Base-by-base conservation (phyloP, 2,113 vertebrate species). In the Struthidea cinerea region DNA sequence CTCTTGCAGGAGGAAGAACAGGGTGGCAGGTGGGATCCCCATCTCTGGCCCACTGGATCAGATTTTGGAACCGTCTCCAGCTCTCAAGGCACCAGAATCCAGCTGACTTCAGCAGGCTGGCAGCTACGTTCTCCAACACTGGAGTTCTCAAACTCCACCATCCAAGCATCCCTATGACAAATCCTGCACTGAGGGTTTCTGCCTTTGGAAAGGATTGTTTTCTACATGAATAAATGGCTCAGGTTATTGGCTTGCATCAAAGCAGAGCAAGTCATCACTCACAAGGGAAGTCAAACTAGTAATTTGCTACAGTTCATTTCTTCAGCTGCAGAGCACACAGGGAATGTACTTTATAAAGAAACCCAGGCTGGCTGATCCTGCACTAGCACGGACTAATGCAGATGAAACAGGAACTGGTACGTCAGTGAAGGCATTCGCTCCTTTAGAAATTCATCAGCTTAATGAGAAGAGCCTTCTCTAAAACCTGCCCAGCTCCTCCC, bases 361-460 rank as follows among this genome's bases (percentile, higher is more conserved):
- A 82, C 42, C 33, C 52, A 75, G 41, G 23, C 78, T 64, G 80
- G 28, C 69, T 35, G 81, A 55, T 61, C 60, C 69, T 50, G 30
- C 60, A 39, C 42, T 5, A 64, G 87, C 57, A 30, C 1, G 1
- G n/a, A 24, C 5, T 46, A 26, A 2, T 2, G 15, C 56, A 82
- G 74, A 42, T 68, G 41, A 68, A 75, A 68, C 28, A 78, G 65
- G n/a, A 84, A n/a, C 46, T 16, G 41, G 30, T 26, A 14, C 1
- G 0, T 17, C 52, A 65, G 71, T 13, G 22, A 42, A 85, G 74
- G 68, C 70, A 87, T 19, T n/a, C 1, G 1, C 37, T 71, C 32
- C 89, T 80, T 44, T 11, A 88, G 59, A 73, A 91, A 83, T 35
- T 26, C 63, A 83, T 84, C 82, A 93, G 61, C 55, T 52, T 32